Base-by-base conservation (phyloP, 2,113 vertebrate genomes). In the Sturnus vulgaris region DNA sequence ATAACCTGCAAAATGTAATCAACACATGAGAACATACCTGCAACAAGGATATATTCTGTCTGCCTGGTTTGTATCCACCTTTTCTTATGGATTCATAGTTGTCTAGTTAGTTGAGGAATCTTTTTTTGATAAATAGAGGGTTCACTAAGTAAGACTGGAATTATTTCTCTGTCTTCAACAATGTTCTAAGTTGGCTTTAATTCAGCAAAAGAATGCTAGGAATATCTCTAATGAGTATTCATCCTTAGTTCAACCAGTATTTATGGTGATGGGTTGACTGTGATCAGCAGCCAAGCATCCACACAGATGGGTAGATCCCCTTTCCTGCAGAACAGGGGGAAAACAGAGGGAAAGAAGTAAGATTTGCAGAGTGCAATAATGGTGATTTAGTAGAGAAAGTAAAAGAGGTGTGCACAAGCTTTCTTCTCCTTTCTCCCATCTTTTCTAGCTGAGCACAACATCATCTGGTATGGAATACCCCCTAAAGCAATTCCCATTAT, bases 271-370 rank as follows among this genome's bases (percentile, higher is more conserved):
- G 33, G 9, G 11, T 42, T 89, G 25, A 60, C 8, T 15, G 16
- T 27, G 15, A 22, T 40, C 31, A 81, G 27, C 9, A 44, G 10
- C 5, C 27, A 59, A 55, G 6, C 22, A 60, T 12, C 16, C 23
- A 24, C n/a, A 72, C 2, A 30, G 33, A 9, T 50, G 14, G 18
- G 72, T 53, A 1, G 0, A 5, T 69, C 5, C 2, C 10, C 2
- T 60, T 19, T 64, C 5, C 46, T 37, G 28, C 2, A 15, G 28
- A 28, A 33, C 15, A 71, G 42, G 25, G 25, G 22, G 6, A 37
- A 82, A 82, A 55, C 3, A 71, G 20, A 57, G 39, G 47, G 42
- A 84, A 59, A 21, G 16, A 8, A 42, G 37, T 24, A 64, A 35
- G 39, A 40, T 20, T 35, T 72, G 11, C 11, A 6, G n/a, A 20